Percentiles rank a stretch among this genome's conserved stretches.
These are phyloP conservation scores for Planiliza haematocheilus DNA, from an alignment of 2,113 vertebrate genomes.

Conservation along the genomic window DNA sequence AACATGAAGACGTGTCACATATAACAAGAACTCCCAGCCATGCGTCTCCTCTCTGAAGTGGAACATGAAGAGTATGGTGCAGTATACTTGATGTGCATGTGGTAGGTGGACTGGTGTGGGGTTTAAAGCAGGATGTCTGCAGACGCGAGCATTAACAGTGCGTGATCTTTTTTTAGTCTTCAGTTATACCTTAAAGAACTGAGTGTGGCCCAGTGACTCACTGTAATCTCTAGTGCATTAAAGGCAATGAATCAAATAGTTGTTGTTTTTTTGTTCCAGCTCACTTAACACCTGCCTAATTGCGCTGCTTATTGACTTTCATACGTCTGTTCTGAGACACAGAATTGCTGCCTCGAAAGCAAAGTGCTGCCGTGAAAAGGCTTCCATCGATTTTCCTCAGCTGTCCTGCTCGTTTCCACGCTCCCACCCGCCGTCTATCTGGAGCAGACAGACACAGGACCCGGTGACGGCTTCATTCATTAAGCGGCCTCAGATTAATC, in stretches of 20 bases:
- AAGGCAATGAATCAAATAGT: background rate
- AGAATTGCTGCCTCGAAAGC: constrained; percentile 15
- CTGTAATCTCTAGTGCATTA: background rate
- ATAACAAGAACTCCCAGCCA: no score
- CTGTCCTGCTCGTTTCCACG: constrained; percentile 4
- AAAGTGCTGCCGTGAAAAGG: constrained; percentile 19
- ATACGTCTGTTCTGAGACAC: background rate
- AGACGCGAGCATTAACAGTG: no score
- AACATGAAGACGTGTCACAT: background rate
- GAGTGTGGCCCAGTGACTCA: background rate
- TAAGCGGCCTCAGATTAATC: constrained; percentile 23
- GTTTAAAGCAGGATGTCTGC: background rate
- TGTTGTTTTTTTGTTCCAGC: background rate
- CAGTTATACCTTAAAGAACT: background rate
- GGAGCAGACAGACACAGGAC: constrained; percentile 16
- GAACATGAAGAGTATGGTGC: no score
- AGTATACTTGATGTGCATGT: no score
- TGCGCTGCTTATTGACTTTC: constrained; percentile 13
- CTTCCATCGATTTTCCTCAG: constrained; percentile 24
- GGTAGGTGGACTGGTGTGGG: no score
- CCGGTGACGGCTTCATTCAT: constrained; percentile 40
- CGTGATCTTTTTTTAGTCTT: accelerated
- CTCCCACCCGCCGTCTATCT: constrained; percentile 7
- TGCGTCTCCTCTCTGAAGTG: no score
- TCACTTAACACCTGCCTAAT: background rate